Evolutionary conservation across 64 coral and sea anemone species (phyloP), one percentile per base, ranked within the genome.

Genomic region (Platygyra sinensis): DNA sequence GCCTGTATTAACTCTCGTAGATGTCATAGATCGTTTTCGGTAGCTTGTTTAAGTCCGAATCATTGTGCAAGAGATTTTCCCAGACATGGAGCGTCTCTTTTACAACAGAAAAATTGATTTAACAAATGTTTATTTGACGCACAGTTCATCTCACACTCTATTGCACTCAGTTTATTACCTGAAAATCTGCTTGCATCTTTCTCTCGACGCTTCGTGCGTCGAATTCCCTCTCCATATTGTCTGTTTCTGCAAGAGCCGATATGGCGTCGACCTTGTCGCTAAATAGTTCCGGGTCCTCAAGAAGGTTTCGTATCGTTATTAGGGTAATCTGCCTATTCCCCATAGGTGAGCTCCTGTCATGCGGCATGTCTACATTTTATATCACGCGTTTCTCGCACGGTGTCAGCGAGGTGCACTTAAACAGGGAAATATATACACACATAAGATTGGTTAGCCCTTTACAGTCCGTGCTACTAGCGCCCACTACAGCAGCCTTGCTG

Each of bases 401-500:
- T 60, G 4, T 49, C 61, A 36, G 86, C 57, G 12, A 94, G 69
- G 13, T 54, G 52, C 17, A 16, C 8, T 29, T 86, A 74, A 16
- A 90, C 30, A 36, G 17, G 76, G 50, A 89, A 94, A 60, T 78
- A 24, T 20, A 13, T 1, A 31, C 87, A 94, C 87, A 89, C 4
- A 94, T 11, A 2, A 94, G 71, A 19, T 87, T 94, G 13, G 86
- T 86, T 5, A 94, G 62, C 3, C 94, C 94, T 0, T 89, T 95
- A 19, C 82, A 76, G 28, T 95, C 94, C 11, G 94, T 95, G 16
- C 27, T 80, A 52, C 57, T 60, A 2, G 80, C 73, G 52, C 77
- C 84, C 67, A 79, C 39, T 0, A 94, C 88, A 81, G 55, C 24
- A 31, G 67, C 42, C 22, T 80, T 81, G 24, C 78, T 73, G 0